Base-by-base conservation (phyloP, 2,113 vertebrate species). In the Lophius piscatorius region DNA sequence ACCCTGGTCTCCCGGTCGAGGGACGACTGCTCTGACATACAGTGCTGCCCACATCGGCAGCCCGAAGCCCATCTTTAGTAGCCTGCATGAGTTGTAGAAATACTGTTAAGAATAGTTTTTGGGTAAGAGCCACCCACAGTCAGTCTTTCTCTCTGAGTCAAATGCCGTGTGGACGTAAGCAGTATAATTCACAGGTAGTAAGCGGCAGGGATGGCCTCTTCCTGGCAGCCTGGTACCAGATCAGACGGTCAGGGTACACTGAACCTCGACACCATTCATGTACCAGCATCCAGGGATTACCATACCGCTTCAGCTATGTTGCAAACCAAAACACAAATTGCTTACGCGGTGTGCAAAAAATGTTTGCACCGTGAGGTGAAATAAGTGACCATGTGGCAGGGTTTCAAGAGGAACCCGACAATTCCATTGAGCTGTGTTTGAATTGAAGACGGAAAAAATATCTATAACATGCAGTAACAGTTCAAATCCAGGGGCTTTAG, bases 321-420 rank as follows among this genome's bases (percentile, higher is more conserved):
- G 85, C 90, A 88, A 91, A 48, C 59, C 33, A 70, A 87, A 84
- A 75, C 84, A 91, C 77, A 74, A 71, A 89, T 36, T 66, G 66
- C 85, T 91, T 87, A 90, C 88, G 74, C 82, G 88, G 89, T 88
- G 81, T 87, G 90, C 90, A 92, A 91, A 84, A 82, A 88, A 91
- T 92, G 87, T 68, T 42, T 35, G 36, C 84, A 73, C 79, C 58
- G 62, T 34, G 39, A 47, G 50, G 68, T 69, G 59, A 67, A 84
- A 85, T 70, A 60, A 78, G 67, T 62, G 75, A 66, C 78, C 71
- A 35, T 67, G 44, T 83, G 72, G 84, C 80, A 41, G 47, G 7
- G 59, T 42, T 59, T 78, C 75, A 82, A 68, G 46, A 77, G 39
- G 35, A 61, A 73, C 70, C 85, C 72, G 88, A 81, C 75, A 72